Evolutionary conservation across 2,797 vertebrate species (phyloP).

Genomic region (Chelonia mydas): DNA sequence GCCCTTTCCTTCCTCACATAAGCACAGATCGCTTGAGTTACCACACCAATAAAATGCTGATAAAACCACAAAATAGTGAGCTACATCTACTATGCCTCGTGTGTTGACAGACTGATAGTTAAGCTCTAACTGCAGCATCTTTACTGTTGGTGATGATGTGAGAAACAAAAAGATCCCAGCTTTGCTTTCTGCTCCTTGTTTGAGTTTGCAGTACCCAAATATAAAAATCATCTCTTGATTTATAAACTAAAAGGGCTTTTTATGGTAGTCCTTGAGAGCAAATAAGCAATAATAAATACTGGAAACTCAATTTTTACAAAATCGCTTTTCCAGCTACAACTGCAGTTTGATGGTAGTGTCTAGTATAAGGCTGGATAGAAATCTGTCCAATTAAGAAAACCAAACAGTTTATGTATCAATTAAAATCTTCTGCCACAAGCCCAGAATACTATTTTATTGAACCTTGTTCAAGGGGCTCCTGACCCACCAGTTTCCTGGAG

Average conservation of each 20-base stretch:
- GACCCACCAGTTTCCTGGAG: background rate
- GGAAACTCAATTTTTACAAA: background rate
- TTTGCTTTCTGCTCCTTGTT: too few species aligned
- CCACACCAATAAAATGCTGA: too few species aligned
- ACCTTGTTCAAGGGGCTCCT: background rate
- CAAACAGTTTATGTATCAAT: background rate
- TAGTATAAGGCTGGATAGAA: background rate
- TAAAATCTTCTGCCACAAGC: background rate
- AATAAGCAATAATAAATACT: background rate
- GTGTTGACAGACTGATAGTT: too few species aligned
- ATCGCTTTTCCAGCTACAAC: background rate
- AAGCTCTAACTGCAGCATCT: too few species aligned
- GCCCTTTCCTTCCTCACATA: too few species aligned
- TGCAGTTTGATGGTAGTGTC: background rate
- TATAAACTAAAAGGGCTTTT: background rate
- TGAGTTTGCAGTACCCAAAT: too few species aligned
- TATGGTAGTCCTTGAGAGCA: background rate
- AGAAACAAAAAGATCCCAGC: too few species aligned
- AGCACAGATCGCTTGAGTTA: too few species aligned
- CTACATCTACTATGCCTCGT: too few species aligned
- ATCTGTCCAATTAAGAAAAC: accelerated
- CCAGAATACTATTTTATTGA: background rate
- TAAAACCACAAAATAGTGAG: too few species aligned
- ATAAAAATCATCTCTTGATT: background rate
- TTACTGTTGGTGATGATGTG: too few species aligned